phyloP scores from a whole-genome alignment of 1,140 invertebrate species.

The Aphis craccivora region DNA sequence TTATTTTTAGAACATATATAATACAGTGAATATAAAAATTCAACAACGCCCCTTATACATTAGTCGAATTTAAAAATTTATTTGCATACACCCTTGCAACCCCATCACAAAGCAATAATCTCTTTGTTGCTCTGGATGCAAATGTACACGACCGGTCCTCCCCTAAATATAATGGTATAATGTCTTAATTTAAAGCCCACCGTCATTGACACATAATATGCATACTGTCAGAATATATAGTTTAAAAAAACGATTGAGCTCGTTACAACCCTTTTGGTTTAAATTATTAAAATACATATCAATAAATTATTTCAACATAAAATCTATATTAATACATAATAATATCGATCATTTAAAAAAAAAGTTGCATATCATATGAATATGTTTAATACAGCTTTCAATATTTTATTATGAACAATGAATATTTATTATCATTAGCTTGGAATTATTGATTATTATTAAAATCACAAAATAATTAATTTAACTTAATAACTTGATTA shows the following conservation, averaged over 20 bases:
- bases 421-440: background rate
- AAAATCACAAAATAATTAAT: no score
- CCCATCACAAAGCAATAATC: constrained; percentile 53
- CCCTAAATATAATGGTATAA: constrained; percentile 51
- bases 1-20: constrained; percentile 42
- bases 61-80: constrained; percentile 58
- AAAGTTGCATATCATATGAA: background rate
- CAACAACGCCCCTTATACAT: constrained; percentile 52
- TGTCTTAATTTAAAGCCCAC: constrained; percentile 55
- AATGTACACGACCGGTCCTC: constrained; percentile 49
- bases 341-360: background rate
- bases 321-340: background rate
- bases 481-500: no score
- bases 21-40: constrained; percentile 44
- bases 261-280: constrained; percentile 10
- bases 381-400: background rate
- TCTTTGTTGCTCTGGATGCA: constrained; percentile 57
- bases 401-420: background rate
- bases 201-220: constrained; percentile 55
- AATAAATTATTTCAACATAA: background rate
- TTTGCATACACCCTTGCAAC: constrained; percentile 52
- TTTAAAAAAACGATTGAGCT: constrained; percentile 53
- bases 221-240: constrained; percentile 51
- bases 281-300: constrained; percentile 31
- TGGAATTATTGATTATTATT: no score